A percentile compares a stretch with the other conserved stretches of the same genome.
Conservation (phyloP, 2,888 invertebrate species). For the Beris chalybata region DNA sequence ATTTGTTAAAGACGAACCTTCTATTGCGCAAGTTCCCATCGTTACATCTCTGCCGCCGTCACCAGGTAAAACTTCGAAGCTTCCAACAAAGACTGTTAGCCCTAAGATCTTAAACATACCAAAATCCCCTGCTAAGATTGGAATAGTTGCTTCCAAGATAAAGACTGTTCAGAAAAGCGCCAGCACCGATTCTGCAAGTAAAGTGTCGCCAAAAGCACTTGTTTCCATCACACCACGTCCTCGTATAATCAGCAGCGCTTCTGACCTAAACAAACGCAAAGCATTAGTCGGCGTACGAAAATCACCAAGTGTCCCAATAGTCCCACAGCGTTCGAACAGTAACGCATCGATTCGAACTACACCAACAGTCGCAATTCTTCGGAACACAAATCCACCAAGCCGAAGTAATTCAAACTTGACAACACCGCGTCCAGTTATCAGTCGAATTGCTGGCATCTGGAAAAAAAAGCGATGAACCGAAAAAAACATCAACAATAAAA, state of each 20-base stretch:
- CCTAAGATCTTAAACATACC: conserved; percentile 27
- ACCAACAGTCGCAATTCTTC: conserved; percentile 42
- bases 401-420: conserved; percentile 54
- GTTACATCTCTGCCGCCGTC: conserved; percentile 46
- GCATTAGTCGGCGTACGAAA: conserved; percentile 39
- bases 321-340: conserved; percentile 53
- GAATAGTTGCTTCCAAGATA: conserved; percentile 44
- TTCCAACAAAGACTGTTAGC: conserved; percentile 49
- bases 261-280: conserved; percentile 35
- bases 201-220: conserved; percentile 43
- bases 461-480: conserved; percentile 51
- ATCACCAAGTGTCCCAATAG: conserved; percentile 42
- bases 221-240: conserved; percentile 42
- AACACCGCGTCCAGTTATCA: conserved; percentile 43
- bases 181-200: conserved; percentile 25
- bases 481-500: conserved; percentile 38
- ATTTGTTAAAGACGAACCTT: conserved; percentile 83
- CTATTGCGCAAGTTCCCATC: conserved; percentile 52
- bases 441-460: conserved; percentile 55
- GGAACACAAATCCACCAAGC: conserved; percentile 53
- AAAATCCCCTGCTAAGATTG: conserved; percentile 37
- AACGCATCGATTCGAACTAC: conserved; percentile 49
- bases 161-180: conserved; percentile 52
- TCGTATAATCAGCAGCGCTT: background rate
- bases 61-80: conserved; percentile 48